Evolutionary conservation across 2,113 vertebrate species (phyloP), one percentile per base, ranked within the genome.

Genomic region (Nothoprocta pentlandii): DNA sequence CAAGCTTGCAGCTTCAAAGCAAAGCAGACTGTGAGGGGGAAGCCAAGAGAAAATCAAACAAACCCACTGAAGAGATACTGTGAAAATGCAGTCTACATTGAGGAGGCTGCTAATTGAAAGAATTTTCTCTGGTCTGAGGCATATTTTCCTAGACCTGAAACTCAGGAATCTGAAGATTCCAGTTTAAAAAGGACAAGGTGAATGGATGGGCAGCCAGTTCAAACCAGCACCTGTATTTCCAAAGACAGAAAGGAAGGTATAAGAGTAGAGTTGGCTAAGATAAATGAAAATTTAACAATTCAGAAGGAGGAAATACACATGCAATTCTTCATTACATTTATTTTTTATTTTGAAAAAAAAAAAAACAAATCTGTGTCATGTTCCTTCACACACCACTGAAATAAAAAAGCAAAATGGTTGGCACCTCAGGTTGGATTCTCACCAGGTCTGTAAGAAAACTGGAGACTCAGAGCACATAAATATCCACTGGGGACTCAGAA

Each of bases 371-470:
- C 9, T 17, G 44, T 41, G 3, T 82, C 69, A 41, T 70, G 66
- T 74, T 64, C 28, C 28, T 8, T 80, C 39, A 19, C 6, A 46
- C 11, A 69, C 73, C 20, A 61, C 2, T 16, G 80, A 16, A 90
- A 76, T 23, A 21, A 16, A 90, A 77, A 8, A 34, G 2, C 1
- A 74, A 32, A 77, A 20, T 22, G 70, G 14, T 8, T 83, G 42
- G 19, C 47, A 16, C 4, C 46, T 4, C 46, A 62, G 3, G 2
- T 1, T 54, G 36, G 39, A 36, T 15, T 73, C 39, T 26, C 11
- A 74, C 15, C 34, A n/a, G 76, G 8, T 9, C 6, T 30, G 61
- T 2, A 0, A 3, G n/a, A 39, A n/a, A 32, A 56, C 3, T 6
- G 49, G n/a, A 89, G 10, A 23, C 74, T 54, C 46, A 54, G 51